A percentile compares a stretch with the other conserved stretches of the same genome.
phyloP scores from a whole-genome alignment of 1,140 invertebrate genomes.

The Brachionus manjavacas region DNA sequence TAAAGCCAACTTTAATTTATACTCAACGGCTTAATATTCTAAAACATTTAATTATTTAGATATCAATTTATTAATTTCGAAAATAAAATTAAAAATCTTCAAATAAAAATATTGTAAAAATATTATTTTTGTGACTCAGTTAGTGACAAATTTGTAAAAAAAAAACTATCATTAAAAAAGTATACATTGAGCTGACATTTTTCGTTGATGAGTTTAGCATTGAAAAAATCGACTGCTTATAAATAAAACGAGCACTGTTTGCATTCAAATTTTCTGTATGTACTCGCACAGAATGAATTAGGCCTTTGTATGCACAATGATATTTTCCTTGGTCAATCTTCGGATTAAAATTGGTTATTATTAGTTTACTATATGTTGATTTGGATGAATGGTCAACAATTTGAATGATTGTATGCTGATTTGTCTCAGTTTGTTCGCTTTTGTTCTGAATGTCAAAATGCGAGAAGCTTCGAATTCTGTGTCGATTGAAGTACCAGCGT shows the following conservation, averaged over 20 bases:
- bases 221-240: slow-evolving; percentile 26
- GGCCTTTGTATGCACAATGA: not conserved
- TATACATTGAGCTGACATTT: not conserved
- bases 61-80: not conserved
- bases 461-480: not conserved
- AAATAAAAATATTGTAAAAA: not conserved
- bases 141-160: not conserved
- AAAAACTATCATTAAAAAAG: not conserved
- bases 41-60: not conserved
- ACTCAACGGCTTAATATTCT: not conserved
- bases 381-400: not conserved
- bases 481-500: slow-evolving; percentile 1
- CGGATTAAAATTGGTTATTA: not conserved
- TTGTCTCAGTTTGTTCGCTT: not conserved
- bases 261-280: not conserved
- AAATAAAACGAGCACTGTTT: not conserved
- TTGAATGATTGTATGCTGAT: not conserved
- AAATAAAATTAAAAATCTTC: not conserved
- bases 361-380: slow-evolving; percentile 13
- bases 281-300: not conserved
- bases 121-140: not conserved
- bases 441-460: not conserved
- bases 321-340: slow-evolving; percentile 17
- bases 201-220: not conserved
- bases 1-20: not conserved